Evolutionary conservation across 1,140 invertebrate species (phyloP), one percentile per base, ranked within the genome.

Genomic region (Drosophila teissieri): DNA sequence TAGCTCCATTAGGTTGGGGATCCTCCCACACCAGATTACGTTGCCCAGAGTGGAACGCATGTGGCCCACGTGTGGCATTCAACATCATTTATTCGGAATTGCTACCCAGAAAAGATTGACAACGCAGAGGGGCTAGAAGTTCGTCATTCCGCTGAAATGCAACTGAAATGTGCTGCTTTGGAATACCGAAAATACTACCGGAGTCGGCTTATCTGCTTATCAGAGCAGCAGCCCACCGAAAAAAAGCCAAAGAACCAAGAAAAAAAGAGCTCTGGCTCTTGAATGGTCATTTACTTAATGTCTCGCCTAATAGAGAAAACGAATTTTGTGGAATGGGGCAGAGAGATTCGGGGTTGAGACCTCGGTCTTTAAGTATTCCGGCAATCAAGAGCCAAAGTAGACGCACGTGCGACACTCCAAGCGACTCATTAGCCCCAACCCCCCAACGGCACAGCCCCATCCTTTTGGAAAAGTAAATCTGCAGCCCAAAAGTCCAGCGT

Each of bases 401-500:
- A 80, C 81, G 81, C 81, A 85, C 81, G 81, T 85, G 81, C 81
- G 81, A 85, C 82, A 85, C 81, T 85, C 81, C 52, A 80, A 85
- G 63, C 62, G 63, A 85, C 81, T 85, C 81, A 85, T 85, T 85
- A 85, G 78, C 63, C 77, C 78, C 79, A 44, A 44, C 45, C 11
- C 36, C 40, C 17, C 3, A 2, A 2, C 19, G 19, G 1, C 19
- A 15, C 27, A 27, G 24, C 24, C 24, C 24, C 24, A 27, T 27
- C 24, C 27, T 8, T 31, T 8, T 8, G n/a, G 14, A 11, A 10
- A 5, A 7, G 34, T n/a, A 27, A 39, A 57, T 15, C 36, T 0
- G 24, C 36, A 42, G 42, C 45, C 39, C 31, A 46, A 44, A 44
- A 58, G 37, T 51, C 48, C 63, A 49, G 17, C 42, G 34, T 31